A percentile compares a stretch with the other conserved stretches of the same genome.
phyloP scores from a whole-genome alignment of 2,113 vertebrate genomes.

The Empidonax traillii region DNA sequence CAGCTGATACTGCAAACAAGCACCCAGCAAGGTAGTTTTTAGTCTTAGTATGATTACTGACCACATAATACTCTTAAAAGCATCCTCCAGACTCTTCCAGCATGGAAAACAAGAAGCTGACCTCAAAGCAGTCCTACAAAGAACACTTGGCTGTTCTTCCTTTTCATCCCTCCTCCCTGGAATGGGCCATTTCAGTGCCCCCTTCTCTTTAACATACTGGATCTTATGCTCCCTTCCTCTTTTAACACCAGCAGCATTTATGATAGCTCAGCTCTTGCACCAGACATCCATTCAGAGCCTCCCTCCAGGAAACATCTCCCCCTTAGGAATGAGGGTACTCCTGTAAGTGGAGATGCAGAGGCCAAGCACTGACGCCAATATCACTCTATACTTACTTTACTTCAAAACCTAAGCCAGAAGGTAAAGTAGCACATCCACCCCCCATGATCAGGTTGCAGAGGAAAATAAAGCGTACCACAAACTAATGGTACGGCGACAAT shows the following conservation, averaged over 20 bases:
- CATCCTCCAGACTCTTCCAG: background rate
- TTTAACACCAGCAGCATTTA: background rate
- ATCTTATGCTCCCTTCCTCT: background rate
- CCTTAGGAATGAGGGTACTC: background rate
- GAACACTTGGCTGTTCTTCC: background rate
- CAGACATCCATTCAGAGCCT: background rate
- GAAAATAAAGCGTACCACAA: background rate
- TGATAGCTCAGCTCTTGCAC: fast-evolving
- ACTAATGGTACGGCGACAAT: fast-evolving
- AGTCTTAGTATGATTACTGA: background rate
- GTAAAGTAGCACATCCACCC: background rate
- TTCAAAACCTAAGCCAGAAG: background rate
- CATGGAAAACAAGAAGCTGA: background rate
- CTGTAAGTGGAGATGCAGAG: background rate
- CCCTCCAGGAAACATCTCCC: background rate
- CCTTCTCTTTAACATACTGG: background rate
- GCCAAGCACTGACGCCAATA: background rate
- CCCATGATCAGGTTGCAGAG: background rate
- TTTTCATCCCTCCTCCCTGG: background rate
- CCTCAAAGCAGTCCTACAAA: background rate
- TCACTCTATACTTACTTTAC: background rate
- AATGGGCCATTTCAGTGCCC: background rate
- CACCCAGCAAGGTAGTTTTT: background rate
- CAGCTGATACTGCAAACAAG: background rate
- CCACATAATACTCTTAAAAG: background rate